Evolutionary conservation across 92 coral and sea anemone genomes (phyloP).

Genomic region (Diadumene lineata): DNA sequence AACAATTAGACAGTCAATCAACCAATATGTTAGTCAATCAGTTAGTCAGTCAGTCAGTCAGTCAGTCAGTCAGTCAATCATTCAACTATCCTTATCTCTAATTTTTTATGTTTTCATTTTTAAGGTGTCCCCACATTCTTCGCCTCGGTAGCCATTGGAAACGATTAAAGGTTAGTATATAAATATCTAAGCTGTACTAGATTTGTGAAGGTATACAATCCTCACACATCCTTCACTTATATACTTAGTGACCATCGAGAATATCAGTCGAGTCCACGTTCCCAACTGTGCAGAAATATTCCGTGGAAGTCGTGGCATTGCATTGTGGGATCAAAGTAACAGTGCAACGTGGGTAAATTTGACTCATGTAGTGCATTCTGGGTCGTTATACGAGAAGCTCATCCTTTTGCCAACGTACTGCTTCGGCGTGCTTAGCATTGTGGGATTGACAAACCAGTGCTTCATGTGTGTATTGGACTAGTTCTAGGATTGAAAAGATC

Average conservation of each 20-base stretch:
- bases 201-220: not conserved
- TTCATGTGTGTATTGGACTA: too few species aligned
- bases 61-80: not conserved
- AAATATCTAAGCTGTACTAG: not conserved
- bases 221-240: not conserved
- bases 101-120: not conserved
- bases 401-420: too few species aligned
- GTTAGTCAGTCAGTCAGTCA: not conserved
- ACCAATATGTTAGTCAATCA: not conserved
- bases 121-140: slow-evolving; percentile 58
- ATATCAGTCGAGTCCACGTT: not conserved
- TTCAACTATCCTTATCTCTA: not conserved
- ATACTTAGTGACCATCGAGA: not conserved
- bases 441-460: too few species aligned
- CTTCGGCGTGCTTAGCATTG: too few species aligned
- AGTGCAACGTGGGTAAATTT: too few species aligned
- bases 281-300: not conserved
- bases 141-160: slow-evolving; percentile 50
- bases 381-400: too few species aligned
- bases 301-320: too few species aligned
- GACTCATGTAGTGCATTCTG: too few species aligned
- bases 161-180: not conserved
- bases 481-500: too few species aligned
- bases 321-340: too few species aligned
- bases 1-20: too few species aligned